These are phyloP conservation scores for Potamarius usumacintae DNA, from an alignment of 2,113 vertebrate species.

Conservation along the genomic window DNA sequence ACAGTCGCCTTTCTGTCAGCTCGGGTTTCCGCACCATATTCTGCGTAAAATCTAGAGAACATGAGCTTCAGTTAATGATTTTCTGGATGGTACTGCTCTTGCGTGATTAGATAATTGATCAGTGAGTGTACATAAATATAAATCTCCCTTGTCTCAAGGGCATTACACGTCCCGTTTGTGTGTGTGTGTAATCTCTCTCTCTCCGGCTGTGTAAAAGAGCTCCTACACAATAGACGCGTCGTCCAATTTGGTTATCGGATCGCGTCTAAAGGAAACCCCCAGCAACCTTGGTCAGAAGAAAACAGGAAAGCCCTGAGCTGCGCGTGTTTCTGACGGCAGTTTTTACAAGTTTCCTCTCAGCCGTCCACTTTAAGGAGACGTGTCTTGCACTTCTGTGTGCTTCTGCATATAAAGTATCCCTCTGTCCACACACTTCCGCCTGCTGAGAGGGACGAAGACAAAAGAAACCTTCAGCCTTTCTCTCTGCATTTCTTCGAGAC, in stretches of 20 bases:
- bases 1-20: neutral
- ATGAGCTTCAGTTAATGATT: neutral
- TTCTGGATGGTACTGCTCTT: neutral
- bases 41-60: neutral
- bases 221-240: neutral
- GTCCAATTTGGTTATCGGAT: neutral
- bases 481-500: neutral
- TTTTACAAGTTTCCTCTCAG: neutral
- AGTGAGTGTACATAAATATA: neutral
- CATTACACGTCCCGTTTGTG: neutral
- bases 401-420: constrained; percentile 2
- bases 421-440: neutral
- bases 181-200: neutral
- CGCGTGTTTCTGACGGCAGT: neutral
- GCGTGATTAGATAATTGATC: neutral
- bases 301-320: neutral
- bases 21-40: neutral
- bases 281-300: neutral
- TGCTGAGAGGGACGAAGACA: neutral
- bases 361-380: neutral
- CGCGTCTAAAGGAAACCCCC: neutral
- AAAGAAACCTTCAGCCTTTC: neutral
- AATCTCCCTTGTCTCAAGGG: neutral
- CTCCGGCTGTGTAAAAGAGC: neutral
- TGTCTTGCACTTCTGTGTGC: neutral